A percentile compares a stretch with the other conserved stretches of the same genome.
These are phyloP conservation scores for Simalia tracyae DNA, from an alignment of 2,797 vertebrate species.

Conservation along the genomic window DNA sequence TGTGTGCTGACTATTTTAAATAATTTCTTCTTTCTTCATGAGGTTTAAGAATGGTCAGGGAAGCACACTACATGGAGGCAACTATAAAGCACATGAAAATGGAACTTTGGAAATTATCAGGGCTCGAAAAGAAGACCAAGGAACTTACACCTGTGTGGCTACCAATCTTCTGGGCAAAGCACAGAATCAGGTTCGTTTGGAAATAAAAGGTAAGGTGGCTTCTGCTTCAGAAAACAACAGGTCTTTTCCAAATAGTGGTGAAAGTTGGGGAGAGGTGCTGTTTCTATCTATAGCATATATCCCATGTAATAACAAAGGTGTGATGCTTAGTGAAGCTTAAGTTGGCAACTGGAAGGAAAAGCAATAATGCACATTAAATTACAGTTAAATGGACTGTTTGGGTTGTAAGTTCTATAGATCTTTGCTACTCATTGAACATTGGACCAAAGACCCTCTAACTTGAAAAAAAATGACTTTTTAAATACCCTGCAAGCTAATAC, in stretches of 20 bases:
- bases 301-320: not conserved
- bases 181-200: conserved; percentile 90
- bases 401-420: not conserved
- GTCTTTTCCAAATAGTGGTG: not conserved
- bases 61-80: conserved; percentile 90
- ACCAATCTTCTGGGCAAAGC: conserved; percentile 89
- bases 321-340: not conserved
- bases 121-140: conserved; percentile 86
- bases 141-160: conserved; percentile 95
- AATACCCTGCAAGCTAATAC: not conserved
- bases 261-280: not conserved
- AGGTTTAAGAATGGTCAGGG: conserved; percentile 99
- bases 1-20: not conserved
- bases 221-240: not conserved
- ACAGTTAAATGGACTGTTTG: not conserved
- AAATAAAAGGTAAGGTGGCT: conserved; percentile 90
- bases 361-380: not conserved
- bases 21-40: conserved; percentile 59
- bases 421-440: not conserved
- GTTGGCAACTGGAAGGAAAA: not conserved
- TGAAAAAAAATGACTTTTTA: not conserved
- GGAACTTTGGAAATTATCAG: conserved; percentile 90
- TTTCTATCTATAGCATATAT: not conserved
- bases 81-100: conserved; percentile 88
- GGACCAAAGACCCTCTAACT: not conserved